phyloP scores from a whole-genome alignment of 1,140 invertebrate species.

The Pachyrhynchus sulphureomaculatus region DNA sequence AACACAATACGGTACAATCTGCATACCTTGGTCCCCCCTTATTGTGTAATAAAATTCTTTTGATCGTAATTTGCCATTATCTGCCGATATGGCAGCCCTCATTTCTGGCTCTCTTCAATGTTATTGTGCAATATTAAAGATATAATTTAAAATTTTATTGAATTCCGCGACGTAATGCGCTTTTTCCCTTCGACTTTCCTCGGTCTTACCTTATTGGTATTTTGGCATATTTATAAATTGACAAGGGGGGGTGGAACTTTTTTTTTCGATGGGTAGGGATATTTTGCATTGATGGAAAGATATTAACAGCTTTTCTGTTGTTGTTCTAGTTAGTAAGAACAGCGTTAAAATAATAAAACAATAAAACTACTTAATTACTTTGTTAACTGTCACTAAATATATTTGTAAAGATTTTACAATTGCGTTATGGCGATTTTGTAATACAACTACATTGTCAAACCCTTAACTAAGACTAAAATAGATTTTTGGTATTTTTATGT shows the following conservation, averaged over 20 bases:
- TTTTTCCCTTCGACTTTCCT: slow-evolving; percentile 22
- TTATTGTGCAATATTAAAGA: slow-evolving; percentile 35
- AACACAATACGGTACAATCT: slow-evolving; percentile 5
- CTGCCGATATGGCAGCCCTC: slow-evolving; percentile 25
- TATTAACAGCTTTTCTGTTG: too few species aligned
- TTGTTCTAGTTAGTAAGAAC: too few species aligned
- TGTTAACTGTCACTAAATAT: too few species aligned
- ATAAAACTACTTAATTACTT: too few species aligned
- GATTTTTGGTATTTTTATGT: too few species aligned
- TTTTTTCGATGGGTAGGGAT: neutral
- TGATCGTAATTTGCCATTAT: slow-evolving; percentile 35
- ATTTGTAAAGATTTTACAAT: too few species aligned
- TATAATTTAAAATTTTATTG: slow-evolving; percentile 36
- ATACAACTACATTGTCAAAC: too few species aligned
- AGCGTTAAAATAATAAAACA: too few species aligned
- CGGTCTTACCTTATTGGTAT: slow-evolving; percentile 32
- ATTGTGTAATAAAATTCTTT: slow-evolving; percentile 33
- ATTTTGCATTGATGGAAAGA: neutral
- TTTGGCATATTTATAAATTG: slow-evolving; percentile 35
- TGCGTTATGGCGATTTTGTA: too few species aligned
- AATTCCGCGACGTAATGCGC: slow-evolving; percentile 32
- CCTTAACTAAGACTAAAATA: too few species aligned
- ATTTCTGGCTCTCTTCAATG: slow-evolving; percentile 28
- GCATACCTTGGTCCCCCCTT: slow-evolving; percentile 28
- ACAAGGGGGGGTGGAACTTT: slow-evolving; percentile 17